A percentile compares a stretch with the other conserved stretches of the same genome.
These are phyloP conservation scores for Alexandromys fortis DNA, from an alignment of 2,113 vertebrate genomes.

Conservation along the genomic window DNA sequence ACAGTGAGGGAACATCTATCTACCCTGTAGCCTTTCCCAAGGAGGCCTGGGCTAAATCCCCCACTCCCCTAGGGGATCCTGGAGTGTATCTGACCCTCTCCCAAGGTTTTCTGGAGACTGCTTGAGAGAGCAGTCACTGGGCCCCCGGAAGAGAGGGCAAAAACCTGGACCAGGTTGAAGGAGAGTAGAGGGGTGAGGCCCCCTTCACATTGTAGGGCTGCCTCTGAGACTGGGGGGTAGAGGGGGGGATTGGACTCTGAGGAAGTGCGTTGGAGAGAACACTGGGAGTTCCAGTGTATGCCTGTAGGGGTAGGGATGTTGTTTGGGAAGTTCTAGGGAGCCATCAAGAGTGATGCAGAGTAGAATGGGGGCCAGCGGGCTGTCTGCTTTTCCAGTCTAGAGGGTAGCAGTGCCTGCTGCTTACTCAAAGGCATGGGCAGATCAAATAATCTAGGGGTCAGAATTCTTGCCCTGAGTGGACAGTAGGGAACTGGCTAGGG, in stretches of 20 bases:
- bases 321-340: background rate
- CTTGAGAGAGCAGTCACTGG: background rate
- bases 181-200: fast-evolving
- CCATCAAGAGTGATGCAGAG: fast-evolving
- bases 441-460: background rate
- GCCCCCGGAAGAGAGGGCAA: background rate
- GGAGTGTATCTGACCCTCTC: fast-evolving
- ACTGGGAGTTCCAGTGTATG: fast-evolving
- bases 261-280: background rate
- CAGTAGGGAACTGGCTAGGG: background rate
- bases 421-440: background rate
- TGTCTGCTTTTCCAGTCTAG: background rate
- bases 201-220: background rate
- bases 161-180: background rate
- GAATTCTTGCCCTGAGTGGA: background rate
- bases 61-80: background rate
- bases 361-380: background rate
- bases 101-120: background rate
- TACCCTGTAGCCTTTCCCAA: no score
- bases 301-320: background rate
- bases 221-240: background rate
- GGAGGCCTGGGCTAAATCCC: background rate
- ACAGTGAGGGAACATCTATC: background rate
- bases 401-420: background rate
- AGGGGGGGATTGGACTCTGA: background rate